Base-by-base conservation (phyloP, 2,888 invertebrate species). In the Alentia gelatinosa region DNA sequence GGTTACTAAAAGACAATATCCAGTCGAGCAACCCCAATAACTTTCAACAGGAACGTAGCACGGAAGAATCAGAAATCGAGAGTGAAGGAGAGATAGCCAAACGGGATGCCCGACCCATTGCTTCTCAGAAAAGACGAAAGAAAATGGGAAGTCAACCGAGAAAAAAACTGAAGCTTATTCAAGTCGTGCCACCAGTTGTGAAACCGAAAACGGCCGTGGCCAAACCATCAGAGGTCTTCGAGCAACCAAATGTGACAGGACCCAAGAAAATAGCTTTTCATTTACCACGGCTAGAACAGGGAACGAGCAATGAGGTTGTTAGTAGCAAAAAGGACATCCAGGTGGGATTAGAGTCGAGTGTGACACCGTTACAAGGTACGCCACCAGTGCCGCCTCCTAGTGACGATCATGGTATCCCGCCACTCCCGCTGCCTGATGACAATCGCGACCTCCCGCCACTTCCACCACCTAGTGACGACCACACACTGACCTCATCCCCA, bases 31-130 rank as follows among this genome's bases (percentile, higher is more conserved):
- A 89, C 35, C 88, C 90, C 83, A 91, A 84, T 19, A 35, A 9
- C n/a, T 15, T 79, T 3, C 37, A 42, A 4, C n/a, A 42, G 7
- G 88, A 75, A 26, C 56, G 68, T 23, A 94, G 94, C 86, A 93
- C 94, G 15, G 97, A 97, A 89, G 97, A 97, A 95, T 97, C 97
- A 12, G 97, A 97, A 95, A 95, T 97, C 83, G 97, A 97, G 95
- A 97, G 97, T 94, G 97, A 97, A 90, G 95, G 94, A n/a, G 97
- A 97, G 90, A 91, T 7, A 26, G 56, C 90, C 74, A 92, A 91
- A 35, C 56, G 37, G 74, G 68, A 26, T 15, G 40, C 47, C 5
- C 79, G 97, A 75, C 86, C 86, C 1, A 97, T 96, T 94, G 89
- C 88, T 0, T 86, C 94, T 35, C 94, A 97, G 26, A 94, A 94